Conservation (phyloP, 2,888 invertebrate genomes). For the Polyploca ridens region DNA sequence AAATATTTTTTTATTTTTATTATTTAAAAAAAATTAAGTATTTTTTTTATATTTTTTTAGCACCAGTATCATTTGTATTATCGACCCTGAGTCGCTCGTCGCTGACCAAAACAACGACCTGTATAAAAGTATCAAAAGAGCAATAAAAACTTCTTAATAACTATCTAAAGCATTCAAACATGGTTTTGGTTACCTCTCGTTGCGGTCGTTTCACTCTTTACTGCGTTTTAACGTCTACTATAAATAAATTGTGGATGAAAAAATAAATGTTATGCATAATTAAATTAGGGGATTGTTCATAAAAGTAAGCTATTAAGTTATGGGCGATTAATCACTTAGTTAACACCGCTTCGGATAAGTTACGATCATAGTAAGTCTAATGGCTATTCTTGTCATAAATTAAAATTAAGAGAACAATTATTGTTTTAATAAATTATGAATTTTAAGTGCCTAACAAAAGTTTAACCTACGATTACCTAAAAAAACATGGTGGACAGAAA, state of each 20-base stretch:
- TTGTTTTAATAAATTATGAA: not conserved
- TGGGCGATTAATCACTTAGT: conserved; percentile 39
- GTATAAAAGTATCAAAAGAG: too few relatives aligned
- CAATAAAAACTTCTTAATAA: conserved; percentile 54
- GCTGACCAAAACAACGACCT: too few relatives aligned
- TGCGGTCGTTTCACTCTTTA: conserved; percentile 40
- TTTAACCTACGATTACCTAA: too few relatives aligned
- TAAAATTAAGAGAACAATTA: not conserved
- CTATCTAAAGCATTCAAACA: conserved; percentile 45
- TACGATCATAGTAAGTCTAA: conserved; percentile 32
- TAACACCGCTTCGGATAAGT: conserved; percentile 41
- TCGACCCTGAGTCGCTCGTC: too few relatives aligned
- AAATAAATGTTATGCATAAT: conserved; percentile 52
- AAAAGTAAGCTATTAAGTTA: conserved; percentile 47
- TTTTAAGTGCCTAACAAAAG: too few relatives aligned
- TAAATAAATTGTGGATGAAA: conserved; percentile 54
- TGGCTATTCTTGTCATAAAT: not conserved
- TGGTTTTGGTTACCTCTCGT: conserved; percentile 41
- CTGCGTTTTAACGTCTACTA: conserved; percentile 51
- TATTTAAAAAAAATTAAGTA: too few relatives aligned
- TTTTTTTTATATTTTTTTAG: too few relatives aligned
- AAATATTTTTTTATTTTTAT: too few relatives aligned
- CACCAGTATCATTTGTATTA: too few relatives aligned
- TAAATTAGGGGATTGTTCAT: conserved; percentile 55
- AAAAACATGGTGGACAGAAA: too few relatives aligned